Conservation (phyloP, 2,797 vertebrate genomes). For the Diplodus sargus region DNA sequence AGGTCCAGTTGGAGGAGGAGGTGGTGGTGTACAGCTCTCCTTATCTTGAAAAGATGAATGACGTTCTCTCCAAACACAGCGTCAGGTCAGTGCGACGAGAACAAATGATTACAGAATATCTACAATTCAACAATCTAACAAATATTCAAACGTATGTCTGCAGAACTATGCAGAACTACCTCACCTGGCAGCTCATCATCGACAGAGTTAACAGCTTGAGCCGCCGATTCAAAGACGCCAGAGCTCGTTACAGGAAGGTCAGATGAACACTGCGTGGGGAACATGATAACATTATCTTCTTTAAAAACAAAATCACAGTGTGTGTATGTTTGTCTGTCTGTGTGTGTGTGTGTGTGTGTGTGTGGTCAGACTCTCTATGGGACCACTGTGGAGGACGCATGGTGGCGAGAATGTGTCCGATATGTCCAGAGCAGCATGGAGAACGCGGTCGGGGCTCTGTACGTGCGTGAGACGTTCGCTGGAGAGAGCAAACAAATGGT, state of each 20-base stretch:
- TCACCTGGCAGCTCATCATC: constrained; percentile 92
- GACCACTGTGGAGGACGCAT: constrained; percentile 92
- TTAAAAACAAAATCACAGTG: not conserved
- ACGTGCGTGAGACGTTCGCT: constrained; percentile 92
- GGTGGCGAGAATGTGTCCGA: constrained; percentile 95
- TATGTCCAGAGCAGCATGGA: constrained; percentile 98
- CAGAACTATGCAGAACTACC: constrained; percentile 97
- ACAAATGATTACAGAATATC: not conserved
- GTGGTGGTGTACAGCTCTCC: constrained; percentile 93
- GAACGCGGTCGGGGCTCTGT: constrained; percentile 94
- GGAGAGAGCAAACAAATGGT: constrained; percentile 96
- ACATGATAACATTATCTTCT: not conserved
- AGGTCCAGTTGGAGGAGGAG: constrained; percentile 88
- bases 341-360: constrained; percentile 14
- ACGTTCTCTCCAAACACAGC: constrained; percentile 87
- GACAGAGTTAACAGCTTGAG: constrained; percentile 93
- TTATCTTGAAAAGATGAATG: constrained; percentile 91
- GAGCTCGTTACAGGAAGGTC: constrained; percentile 94
- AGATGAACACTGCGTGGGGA: not conserved
- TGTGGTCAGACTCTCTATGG: constrained; percentile 89
- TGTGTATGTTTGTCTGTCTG: constrained; percentile 39
- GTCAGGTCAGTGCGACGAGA: constrained; percentile 84
- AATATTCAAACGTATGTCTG: constrained; percentile 6
- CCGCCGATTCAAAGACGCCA: constrained; percentile 92
- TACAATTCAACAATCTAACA: not conserved